Evolutionary conservation across 1,140 invertebrate species (phyloP).

Genomic region (Rhopalosiphum maidis): DNA sequence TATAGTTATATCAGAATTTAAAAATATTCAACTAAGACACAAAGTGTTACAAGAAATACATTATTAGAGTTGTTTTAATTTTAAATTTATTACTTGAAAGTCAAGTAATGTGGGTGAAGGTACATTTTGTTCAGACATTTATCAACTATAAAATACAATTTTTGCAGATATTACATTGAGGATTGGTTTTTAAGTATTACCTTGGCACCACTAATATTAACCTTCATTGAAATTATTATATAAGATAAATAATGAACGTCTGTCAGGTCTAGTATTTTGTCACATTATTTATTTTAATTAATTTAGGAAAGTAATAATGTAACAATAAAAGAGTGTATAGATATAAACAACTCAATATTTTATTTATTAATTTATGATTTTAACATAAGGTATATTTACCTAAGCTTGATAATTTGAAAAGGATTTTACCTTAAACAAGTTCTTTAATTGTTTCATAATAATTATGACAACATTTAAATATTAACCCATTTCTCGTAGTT

Average conservation of each 20-base stretch:
- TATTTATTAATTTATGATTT: neutral
- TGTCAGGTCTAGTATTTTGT: neutral
- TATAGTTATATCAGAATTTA: neutral
- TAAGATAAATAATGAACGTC: constrained; percentile 22
- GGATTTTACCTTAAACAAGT: neutral
- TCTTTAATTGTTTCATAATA: neutral
- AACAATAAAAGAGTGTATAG: neutral
- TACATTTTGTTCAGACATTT: neutral
- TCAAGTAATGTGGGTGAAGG: neutral
- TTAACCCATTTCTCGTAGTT: neutral
- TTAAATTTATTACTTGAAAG: neutral
- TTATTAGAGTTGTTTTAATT: neutral
- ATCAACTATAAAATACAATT: neutral
- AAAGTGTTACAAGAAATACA: neutral
- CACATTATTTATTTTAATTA: neutral
- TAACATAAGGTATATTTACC: neutral
- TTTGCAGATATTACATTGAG: neutral
- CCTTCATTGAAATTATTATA: neutral
- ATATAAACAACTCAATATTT: neutral
- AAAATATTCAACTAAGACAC: neutral
- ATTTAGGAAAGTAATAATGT: neutral
- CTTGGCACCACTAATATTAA: neutral
- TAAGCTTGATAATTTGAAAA: neutral
- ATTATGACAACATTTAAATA: neutral
- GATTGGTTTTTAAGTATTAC: neutral